These are phyloP conservation scores for Peromyscus aztecus DNA, from an alignment of 2,797 vertebrate species.

Conservation along the genomic window DNA sequence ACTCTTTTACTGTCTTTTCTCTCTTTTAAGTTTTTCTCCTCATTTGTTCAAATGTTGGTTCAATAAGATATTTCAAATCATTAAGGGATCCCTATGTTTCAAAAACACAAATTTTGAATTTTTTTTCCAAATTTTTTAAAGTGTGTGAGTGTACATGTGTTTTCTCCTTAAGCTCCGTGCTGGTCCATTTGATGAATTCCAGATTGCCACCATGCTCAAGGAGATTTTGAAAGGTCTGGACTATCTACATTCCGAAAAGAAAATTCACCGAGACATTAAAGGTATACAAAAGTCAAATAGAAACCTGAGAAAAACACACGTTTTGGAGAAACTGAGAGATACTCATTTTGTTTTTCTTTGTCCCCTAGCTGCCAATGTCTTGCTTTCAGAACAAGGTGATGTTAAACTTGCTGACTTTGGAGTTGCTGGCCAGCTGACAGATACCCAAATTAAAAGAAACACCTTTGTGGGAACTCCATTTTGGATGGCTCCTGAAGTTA, in stretches of 20 bases:
- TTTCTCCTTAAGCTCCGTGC: constrained; percentile 87
- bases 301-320: constrained; percentile 56
- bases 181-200: constrained; percentile 92
- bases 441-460: constrained; percentile 92
- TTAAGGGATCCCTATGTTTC: constrained; percentile 62
- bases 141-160: constrained; percentile 13
- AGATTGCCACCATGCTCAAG: constrained; percentile 92
- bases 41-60: constrained; percentile 55
- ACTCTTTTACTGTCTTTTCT: constrained; percentile 28
- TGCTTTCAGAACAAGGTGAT: constrained; percentile 92
- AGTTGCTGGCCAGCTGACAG: constrained; percentile 92
- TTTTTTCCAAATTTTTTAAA: constrained; percentile 35
- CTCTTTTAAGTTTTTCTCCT: neutral
- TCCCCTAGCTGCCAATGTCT: constrained; percentile 90
- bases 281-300: constrained; percentile 81
- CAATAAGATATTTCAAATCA: constrained; percentile 37
- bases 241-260: constrained; percentile 92
- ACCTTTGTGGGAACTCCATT: constrained; percentile 92
- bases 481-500: constrained; percentile 93
- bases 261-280: constrained; percentile 93
- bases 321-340: constrained; percentile 29
- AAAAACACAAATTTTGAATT: constrained; percentile 48
- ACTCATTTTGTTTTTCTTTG: constrained; percentile 46
- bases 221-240: constrained; percentile 93
- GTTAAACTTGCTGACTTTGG: constrained; percentile 92